Evolutionary conservation across 1,140 invertebrate species (phyloP), one percentile per base, ranked within the genome.

Genomic region (Aphis gossypii): DNA sequence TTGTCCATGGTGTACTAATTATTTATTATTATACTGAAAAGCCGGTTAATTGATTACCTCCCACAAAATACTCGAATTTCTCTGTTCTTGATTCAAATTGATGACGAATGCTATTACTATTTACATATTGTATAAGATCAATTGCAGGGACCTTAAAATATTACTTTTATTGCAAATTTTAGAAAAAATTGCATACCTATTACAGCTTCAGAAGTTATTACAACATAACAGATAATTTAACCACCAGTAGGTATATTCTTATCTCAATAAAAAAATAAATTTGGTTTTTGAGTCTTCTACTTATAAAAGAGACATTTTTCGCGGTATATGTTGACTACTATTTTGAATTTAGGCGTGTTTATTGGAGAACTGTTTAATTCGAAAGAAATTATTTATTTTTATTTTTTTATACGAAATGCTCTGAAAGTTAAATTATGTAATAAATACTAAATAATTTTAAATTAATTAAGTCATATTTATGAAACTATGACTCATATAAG

Each of bases 1-100:
- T 91, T 91, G 56, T 91, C n/a, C 56, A 91, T 25, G 56, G 60
- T 91, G 41, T 68, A 38, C 90, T 68, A 91, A 91, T 91, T 76
- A 46, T 76, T 44, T 87, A 35, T 30, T 87, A 87, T 87, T 87
- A 48, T 44, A 30, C n/a, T 56, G 41, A 56, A 25, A 68, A 76
- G 90, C 90, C 23, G 90, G 41, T 56, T 76, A 68, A 68, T 68
- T 91, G 38, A 91, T 91, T 68, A 68, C 23, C 23, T 21, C 20
- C 21, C 21, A 89, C 87, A 90, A 90, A 51, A 60, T 54, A 54
- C 54, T 56, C 41, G 20, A 90, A 90, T 76, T 87, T 41, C 1
- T 91, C 1, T 20, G 87, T 89, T 87, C 48, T 38, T 35, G 48
- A 38, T 54, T 89, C 9, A n/a, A 44, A 56, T 35, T 38, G 21